These are phyloP conservation scores for Heteromurus nitidus DNA, from an alignment of 2,888 invertebrate genomes.

Conservation along the genomic window DNA sequence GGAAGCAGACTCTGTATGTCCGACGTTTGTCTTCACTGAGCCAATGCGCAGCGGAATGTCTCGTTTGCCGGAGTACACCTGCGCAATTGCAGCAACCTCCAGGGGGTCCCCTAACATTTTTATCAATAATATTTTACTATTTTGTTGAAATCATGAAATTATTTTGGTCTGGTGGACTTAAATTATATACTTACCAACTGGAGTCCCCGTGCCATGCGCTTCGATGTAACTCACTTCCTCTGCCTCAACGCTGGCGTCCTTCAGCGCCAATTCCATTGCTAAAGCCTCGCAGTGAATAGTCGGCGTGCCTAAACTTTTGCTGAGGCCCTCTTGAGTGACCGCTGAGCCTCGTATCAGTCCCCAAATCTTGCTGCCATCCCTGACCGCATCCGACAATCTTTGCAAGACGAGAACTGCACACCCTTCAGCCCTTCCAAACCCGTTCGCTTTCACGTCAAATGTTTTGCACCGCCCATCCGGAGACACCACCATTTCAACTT, in stretches of 20 bases:
- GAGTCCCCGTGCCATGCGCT: slow-evolving; percentile 76
- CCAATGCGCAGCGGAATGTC: slow-evolving; percentile 30
- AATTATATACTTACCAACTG: slow-evolving; percentile 79
- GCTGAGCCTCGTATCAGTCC: slow-evolving; percentile 73
- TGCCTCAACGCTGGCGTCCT: slow-evolving; percentile 47
- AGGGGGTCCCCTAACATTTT: slow-evolving; percentile 80
- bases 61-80: slow-evolving; percentile 22
- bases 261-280: slow-evolving; percentile 41
- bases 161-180: neutral
- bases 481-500: slow-evolving; percentile 65
- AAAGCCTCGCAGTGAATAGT: slow-evolving; percentile 31
- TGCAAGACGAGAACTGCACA: slow-evolving; percentile 73
- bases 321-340: slow-evolving; percentile 75
- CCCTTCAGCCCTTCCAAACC: slow-evolving; percentile 75
- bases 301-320: slow-evolving; percentile 74
- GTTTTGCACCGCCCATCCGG: slow-evolving; percentile 60
- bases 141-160: neutral
- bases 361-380: slow-evolving; percentile 68
- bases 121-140: slow-evolving; percentile 96
- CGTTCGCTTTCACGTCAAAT: slow-evolving; percentile 75
- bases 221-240: slow-evolving; percentile 21
- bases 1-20: slow-evolving; percentile 56
- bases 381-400: slow-evolving; percentile 68
- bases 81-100: slow-evolving; percentile 36
- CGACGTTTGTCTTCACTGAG: slow-evolving; percentile 62